Conservation (phyloP, 2,888 invertebrate species). For the Mycalesis mineus region DNA sequence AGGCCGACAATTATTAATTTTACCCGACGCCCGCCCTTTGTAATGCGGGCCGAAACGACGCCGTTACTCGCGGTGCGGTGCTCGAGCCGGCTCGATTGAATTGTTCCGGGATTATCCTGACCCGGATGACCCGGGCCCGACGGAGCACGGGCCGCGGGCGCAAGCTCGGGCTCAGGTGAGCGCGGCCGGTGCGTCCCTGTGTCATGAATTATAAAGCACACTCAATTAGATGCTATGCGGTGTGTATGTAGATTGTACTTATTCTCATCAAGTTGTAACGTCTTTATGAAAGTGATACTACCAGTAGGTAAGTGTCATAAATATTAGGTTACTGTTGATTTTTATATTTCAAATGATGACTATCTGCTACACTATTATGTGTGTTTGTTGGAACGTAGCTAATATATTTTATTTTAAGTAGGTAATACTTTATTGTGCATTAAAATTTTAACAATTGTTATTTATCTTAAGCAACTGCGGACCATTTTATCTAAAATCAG, state of each 20-base stretch:
- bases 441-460: no score
- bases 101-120: slow-evolving; percentile 33
- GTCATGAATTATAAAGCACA: neutral
- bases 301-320: no score
- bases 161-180: neutral
- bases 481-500: no score
- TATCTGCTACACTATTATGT: no score
- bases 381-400: no score
- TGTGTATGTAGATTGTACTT: neutral
- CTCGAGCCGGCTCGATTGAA: slow-evolving; percentile 40
- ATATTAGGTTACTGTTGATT: no score
- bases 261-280: neutral
- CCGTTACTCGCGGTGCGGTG: slow-evolving; percentile 32
- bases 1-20: slow-evolving; percentile 28
- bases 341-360: no score
- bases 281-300: no score
- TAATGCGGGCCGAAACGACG: slow-evolving; percentile 36
- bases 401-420: no score
- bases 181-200: neutral
- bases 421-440: no score
- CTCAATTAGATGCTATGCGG: neutral
- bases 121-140: slow-evolving; percentile 19
- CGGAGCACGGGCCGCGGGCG: slow-evolving; percentile 6
- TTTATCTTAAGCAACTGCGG: no score
- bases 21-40: slow-evolving; percentile 22